Conservation (phyloP, 1,140 invertebrate species). For the Portunus trituberculatus region DNA sequence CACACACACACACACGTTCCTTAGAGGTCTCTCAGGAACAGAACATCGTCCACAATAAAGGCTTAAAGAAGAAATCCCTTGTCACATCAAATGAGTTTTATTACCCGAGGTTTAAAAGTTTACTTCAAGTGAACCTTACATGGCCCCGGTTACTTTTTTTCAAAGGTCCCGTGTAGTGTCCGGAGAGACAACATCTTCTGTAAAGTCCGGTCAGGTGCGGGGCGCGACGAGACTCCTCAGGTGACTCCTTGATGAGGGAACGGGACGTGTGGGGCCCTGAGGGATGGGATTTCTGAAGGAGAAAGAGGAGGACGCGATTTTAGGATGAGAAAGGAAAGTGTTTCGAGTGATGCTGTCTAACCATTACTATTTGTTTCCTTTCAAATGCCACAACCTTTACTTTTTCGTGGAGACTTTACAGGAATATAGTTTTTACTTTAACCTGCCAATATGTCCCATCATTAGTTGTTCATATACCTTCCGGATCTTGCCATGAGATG, state of each 20-base stretch:
- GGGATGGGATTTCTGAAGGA: neutral
- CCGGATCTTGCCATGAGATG: neutral
- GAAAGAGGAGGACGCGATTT: slow-evolving; percentile 5
- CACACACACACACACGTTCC: slow-evolving; percentile 9
- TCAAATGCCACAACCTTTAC: too few species aligned
- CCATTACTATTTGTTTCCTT: too few species aligned
- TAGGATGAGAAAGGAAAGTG: neutral
- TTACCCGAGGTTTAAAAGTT: slow-evolving; percentile 44
- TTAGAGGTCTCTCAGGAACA: neutral
- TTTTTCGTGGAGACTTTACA: too few species aligned
- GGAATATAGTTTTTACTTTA: too few species aligned
- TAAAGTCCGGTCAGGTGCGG: slow-evolving; percentile 8
- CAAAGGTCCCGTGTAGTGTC: neutral
- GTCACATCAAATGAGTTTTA: slow-evolving; percentile 51
- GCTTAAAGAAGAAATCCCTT: neutral
- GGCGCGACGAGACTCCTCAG: neutral
- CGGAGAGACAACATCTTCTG: neutral
- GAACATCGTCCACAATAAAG: slow-evolving; percentile 31
- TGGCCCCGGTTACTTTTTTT: neutral
- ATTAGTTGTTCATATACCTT: too few species aligned
- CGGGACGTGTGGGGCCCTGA: neutral
- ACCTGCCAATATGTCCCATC: too few species aligned
- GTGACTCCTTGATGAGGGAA: neutral
- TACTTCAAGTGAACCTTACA: slow-evolving; percentile 36
- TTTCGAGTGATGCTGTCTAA: too few species aligned